A percentile compares a stretch with the other conserved stretches of the same genome.
Evolutionary conservation across 2,113 vertebrate species (phyloP).

Genomic region (Poecilia latipinna): DNA sequence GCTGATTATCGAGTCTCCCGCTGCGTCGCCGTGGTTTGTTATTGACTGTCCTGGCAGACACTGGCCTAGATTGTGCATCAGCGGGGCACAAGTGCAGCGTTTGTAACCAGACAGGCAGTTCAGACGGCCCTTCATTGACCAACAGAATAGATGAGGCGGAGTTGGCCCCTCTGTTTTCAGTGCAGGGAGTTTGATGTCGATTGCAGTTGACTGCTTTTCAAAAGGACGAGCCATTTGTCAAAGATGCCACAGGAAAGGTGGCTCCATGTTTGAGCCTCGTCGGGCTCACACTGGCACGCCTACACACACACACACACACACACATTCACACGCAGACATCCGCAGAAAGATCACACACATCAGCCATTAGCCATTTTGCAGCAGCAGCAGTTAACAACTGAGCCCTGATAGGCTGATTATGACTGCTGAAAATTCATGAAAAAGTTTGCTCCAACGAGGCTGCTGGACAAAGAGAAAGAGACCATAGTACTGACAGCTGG

Average conservation of each 20-base stretch:
- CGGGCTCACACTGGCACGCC: slow-evolving; percentile 25
- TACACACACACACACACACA: not conserved
- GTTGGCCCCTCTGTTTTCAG: slow-evolving; percentile 70
- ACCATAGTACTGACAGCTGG: slow-evolving; percentile 18
- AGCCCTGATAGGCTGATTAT: slow-evolving; percentile 50
- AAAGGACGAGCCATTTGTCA: slow-evolving; percentile 78
- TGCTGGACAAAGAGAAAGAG: slow-evolving; percentile 35
- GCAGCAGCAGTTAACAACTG: slow-evolving; percentile 47
- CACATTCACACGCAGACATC: not conserved
- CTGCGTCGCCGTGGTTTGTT: slow-evolving; percentile 33
- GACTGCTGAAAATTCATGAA: slow-evolving; percentile 41
- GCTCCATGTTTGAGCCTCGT: slow-evolving; percentile 51
- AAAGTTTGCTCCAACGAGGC: slow-evolving; percentile 18
- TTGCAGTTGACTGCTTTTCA: slow-evolving; percentile 79
- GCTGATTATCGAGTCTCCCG: slow-evolving; percentile 32
- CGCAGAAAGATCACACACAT: slow-evolving; percentile 3
- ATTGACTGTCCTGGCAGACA: slow-evolving; percentile 46
- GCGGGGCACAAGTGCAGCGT: slow-evolving; percentile 37
- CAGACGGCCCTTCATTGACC: slow-evolving; percentile 39
- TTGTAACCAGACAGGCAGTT: slow-evolving; percentile 32
- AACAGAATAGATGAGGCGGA: slow-evolving; percentile 63
- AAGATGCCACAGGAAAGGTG: slow-evolving; percentile 68
- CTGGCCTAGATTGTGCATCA: slow-evolving; percentile 37
- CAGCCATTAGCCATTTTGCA: slow-evolving; percentile 53
- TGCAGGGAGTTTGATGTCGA: slow-evolving; percentile 71